phyloP scores from a whole-genome alignment of 1,140 invertebrate genomes.

The Meloidogyne hapla region DNA sequence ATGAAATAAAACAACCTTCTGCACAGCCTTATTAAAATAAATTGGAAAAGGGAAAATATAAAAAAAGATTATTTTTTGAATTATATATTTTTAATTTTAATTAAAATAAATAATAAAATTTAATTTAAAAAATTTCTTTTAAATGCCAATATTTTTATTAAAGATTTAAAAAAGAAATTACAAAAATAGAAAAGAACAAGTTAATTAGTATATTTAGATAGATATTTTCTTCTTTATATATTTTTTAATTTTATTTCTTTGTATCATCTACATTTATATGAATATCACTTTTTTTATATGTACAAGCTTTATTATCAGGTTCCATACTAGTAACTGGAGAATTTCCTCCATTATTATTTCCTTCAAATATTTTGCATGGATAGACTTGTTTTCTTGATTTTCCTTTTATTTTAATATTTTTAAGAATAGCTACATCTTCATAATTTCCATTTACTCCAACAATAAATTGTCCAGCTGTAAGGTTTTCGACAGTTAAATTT shows the following conservation, averaged over 20 bases:
- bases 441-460: neutral
- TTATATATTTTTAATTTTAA: too few species aligned
- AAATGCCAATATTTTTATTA: too few species aligned
- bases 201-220: too few species aligned
- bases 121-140: too few species aligned
- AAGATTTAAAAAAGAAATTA: too few species aligned
- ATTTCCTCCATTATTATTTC: neutral
- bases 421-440: neutral
- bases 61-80: neutral
- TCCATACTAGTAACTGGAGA: neutral
- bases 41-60: neutral
- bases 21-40: neutral
- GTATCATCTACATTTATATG: neutral
- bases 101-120: too few species aligned
- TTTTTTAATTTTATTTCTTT: neutral
- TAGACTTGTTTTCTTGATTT: neutral
- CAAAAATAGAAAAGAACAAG: too few species aligned
- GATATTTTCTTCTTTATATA: too few species aligned
- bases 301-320: neutral
- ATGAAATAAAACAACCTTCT: neutral
- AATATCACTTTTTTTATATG: neutral
- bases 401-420: neutral
- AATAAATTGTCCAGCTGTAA: neutral
- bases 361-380: neutral
- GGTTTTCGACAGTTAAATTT: neutral